Evolutionary conservation across 2,113 vertebrate species (phyloP).

Genomic region (Cephalopholis sonnerati): DNA sequence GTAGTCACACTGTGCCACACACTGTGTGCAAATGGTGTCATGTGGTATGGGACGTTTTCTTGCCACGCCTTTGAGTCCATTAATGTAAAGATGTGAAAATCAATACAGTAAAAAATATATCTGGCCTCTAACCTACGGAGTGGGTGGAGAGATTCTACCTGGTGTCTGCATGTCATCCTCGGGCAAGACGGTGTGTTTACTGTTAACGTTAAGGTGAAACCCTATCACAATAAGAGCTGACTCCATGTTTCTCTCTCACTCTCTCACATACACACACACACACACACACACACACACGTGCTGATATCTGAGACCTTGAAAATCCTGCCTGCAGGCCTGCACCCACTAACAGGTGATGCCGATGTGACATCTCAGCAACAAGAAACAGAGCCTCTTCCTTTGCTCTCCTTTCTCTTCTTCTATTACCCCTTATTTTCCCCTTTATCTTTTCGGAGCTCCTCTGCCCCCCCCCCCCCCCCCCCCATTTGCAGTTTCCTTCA

Average conservation of each 20-base stretch:
- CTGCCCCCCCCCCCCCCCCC: background rate
- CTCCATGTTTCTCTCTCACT: conserved; percentile 7
- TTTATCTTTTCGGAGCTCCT: conserved; percentile 27
- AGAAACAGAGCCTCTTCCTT: conserved; percentile 42
- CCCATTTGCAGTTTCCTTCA: background rate
- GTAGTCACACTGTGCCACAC: conserved; percentile 26
- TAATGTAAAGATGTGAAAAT: conserved; percentile 24
- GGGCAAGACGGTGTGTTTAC: conserved; percentile 51
- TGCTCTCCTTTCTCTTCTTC: conserved; percentile 38
- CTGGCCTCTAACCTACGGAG: conserved; percentile 35
- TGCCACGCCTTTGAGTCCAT: background rate
- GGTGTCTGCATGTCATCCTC: conserved; percentile 46
- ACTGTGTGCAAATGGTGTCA: background rate
- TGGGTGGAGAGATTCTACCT: conserved; percentile 25
- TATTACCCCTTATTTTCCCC: conserved; percentile 34
- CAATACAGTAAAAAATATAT: conserved; percentile 1
- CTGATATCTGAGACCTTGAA: conserved; percentile 72
- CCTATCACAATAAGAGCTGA: conserved; percentile 44
- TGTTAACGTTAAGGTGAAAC: conserved; percentile 50
- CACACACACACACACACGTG: conserved; percentile 34
- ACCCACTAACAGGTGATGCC: conserved; percentile 67
- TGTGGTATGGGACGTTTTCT: conserved; percentile 6
- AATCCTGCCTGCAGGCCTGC: conserved; percentile 71
- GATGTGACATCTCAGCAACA: conserved; percentile 61
- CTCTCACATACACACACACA: conserved; percentile 11